These are phyloP conservation scores for Caenorhabditis brenneri DNA, from an alignment of 1,140 invertebrate genomes.

Conservation along the genomic window DNA sequence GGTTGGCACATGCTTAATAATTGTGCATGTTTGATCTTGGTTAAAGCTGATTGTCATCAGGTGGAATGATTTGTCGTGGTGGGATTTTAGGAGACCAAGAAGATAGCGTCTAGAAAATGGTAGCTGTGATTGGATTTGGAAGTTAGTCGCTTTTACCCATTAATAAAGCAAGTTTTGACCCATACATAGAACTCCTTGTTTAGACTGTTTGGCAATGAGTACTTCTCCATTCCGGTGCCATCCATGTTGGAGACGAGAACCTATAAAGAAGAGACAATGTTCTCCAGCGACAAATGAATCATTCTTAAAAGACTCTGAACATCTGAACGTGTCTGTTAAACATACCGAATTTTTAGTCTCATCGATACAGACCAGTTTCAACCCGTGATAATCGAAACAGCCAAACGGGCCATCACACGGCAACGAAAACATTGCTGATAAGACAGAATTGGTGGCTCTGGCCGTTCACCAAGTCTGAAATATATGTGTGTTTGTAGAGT, in stretches of 20 bases:
- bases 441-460: neutral
- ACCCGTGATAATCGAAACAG: constrained; percentile 5
- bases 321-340: neutral
- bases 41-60: constrained; percentile 10
- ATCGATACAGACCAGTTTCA: constrained; percentile 14
- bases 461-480: neutral
- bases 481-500: neutral
- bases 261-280: neutral
- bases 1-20: constrained; percentile 21
- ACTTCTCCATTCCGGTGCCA: neutral
- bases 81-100: neutral
- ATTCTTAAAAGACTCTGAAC: neutral
- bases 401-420: constrained; percentile 20
- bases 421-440: constrained; percentile 30
- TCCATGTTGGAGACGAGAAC: neutral
- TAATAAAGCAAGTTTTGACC: constrained; percentile 17
- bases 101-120: neutral
- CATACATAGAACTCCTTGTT: constrained; percentile 19
- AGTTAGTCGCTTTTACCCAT: neutral
- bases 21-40: neutral
- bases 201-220: neutral
- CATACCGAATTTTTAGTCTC: neutral
- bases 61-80: constrained; percentile 13
- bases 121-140: neutral
- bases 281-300: neutral